phyloP scores from a whole-genome alignment of 2,888 invertebrate genomes.

The Lomographa bimaculata region DNA sequence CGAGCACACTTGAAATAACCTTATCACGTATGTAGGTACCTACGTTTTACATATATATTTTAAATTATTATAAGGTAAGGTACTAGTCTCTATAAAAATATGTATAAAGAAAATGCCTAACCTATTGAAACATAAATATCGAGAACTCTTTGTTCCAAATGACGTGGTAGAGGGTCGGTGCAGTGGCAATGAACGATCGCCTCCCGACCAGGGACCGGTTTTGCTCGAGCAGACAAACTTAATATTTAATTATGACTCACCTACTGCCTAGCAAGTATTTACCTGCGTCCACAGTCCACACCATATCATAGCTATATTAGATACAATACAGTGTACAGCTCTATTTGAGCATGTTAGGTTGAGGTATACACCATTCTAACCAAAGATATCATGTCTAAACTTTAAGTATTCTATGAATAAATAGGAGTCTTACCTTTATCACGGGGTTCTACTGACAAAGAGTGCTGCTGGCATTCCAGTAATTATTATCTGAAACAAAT shows the following conservation, averaged over 20 bases:
- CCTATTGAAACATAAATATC: slow-evolving; percentile 2
- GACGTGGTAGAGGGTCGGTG: slow-evolving; percentile 26
- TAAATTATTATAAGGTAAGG: too few relatives aligned
- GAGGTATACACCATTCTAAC: too few relatives aligned
- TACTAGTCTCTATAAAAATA: too few relatives aligned
- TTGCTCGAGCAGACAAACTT: slow-evolving; percentile 31
- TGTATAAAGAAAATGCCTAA: too few relatives aligned
- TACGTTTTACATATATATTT: too few relatives aligned
- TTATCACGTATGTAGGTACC: too few relatives aligned
- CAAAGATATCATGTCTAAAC: too few relatives aligned
- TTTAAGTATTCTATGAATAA: too few relatives aligned
- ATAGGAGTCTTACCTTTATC: slow-evolving; percentile 57
- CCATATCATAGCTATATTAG: too few relatives aligned
- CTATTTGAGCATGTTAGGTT: too few relatives aligned
- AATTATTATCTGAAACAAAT: slow-evolving; percentile 40
- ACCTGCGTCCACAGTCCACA: background rate
- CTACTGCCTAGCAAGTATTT: slow-evolving; percentile 14
- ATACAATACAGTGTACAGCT: too few relatives aligned
- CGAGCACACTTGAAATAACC: too few relatives aligned
- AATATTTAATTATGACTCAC: slow-evolving; percentile 45
- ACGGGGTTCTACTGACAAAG: slow-evolving; percentile 41
- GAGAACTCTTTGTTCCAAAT: slow-evolving; percentile 19
- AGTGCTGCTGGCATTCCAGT: slow-evolving; percentile 41
- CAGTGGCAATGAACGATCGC: slow-evolving; percentile 48
- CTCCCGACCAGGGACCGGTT: slow-evolving; percentile 45